phyloP scores from a whole-genome alignment of 1,140 invertebrate species.

The Bombus difficillimus region DNA sequence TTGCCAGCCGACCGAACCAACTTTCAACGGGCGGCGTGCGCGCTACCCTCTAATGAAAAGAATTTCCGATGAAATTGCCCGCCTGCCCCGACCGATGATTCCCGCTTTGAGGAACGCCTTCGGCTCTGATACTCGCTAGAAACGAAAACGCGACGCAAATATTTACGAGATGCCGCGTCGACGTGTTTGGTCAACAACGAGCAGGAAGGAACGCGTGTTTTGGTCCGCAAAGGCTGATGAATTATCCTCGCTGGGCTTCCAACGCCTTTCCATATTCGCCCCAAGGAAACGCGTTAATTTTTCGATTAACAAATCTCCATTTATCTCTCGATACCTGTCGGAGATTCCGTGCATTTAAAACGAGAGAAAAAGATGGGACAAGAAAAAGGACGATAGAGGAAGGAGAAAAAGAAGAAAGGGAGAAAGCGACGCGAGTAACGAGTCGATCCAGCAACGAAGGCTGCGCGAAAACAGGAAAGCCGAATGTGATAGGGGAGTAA shows the following conservation, averaged over 20 bases:
- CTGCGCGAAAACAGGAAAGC: conserved; percentile 42
- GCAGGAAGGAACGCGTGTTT: not conserved
- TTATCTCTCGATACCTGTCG: conserved; percentile 20
- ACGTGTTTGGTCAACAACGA: not conserved
- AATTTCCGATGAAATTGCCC: conserved; percentile 29
- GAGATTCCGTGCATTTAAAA: conserved; percentile 8
- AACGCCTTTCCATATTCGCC: not conserved
- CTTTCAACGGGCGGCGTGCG: conserved; percentile 39
- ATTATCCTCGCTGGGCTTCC: not conserved
- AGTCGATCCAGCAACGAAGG: not conserved
- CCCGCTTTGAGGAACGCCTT: not conserved
- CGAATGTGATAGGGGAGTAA: conserved; percentile 24
- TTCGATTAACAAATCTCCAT: conserved; percentile 51
- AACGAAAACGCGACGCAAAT: not conserved
- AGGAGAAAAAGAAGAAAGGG: not conserved
- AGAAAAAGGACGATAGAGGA: not conserved
- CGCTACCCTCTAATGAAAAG: conserved; percentile 16
- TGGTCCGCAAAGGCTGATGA: not conserved
- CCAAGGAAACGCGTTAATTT: conserved; percentile 10
- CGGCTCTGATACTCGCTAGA: not conserved
- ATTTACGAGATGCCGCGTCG: not conserved
- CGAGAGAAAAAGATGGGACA: not conserved
- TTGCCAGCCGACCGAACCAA: conserved; percentile 48
- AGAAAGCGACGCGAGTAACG: not conserved
- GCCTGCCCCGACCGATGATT: not conserved